Evolutionary conservation across 1,140 invertebrate genomes (phyloP).

Genomic region (Cydia pomonella): DNA sequence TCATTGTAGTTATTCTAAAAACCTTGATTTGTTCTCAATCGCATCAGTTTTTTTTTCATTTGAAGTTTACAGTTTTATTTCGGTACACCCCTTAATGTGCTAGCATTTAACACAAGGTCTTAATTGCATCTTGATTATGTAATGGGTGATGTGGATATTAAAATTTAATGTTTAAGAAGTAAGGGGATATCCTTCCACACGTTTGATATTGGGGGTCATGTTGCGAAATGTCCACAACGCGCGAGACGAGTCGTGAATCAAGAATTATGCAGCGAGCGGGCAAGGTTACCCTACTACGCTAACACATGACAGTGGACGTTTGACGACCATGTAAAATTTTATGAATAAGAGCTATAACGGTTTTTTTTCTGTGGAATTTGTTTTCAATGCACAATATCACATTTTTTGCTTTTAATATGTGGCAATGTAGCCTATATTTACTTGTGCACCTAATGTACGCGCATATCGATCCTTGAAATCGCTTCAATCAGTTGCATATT

Average conservation of each 20-base stretch:
- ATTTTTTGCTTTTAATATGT: background rate
- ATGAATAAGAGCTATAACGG: background rate
- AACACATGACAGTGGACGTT: conserved; percentile 25
- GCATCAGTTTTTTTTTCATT: no score
- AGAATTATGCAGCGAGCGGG: conserved; percentile 41
- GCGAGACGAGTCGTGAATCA: conserved; percentile 47
- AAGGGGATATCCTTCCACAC: conserved; percentile 20
- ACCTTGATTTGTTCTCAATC: no score
- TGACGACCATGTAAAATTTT: background rate
- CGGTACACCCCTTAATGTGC: no score
- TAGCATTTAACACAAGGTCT: background rate
- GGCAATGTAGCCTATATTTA: background rate
- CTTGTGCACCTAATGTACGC: no score
- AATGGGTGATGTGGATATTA: background rate
- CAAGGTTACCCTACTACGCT: conserved; percentile 26
- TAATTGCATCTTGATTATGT: conserved; percentile 32
- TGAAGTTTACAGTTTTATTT: no score
- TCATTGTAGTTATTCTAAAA: no score
- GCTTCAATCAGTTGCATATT: conserved; percentile 6
- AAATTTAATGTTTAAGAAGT: conserved; percentile 23
- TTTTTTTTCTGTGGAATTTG: background rate
- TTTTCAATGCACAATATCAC: background rate
- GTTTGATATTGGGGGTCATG: conserved; percentile 16
- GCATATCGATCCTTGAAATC: background rate
- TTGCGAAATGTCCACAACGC: conserved; percentile 35